These are phyloP conservation scores for Drosophila melanosoma DNA, from an alignment of 2,888 invertebrate species.

Conservation along the genomic window DNA sequence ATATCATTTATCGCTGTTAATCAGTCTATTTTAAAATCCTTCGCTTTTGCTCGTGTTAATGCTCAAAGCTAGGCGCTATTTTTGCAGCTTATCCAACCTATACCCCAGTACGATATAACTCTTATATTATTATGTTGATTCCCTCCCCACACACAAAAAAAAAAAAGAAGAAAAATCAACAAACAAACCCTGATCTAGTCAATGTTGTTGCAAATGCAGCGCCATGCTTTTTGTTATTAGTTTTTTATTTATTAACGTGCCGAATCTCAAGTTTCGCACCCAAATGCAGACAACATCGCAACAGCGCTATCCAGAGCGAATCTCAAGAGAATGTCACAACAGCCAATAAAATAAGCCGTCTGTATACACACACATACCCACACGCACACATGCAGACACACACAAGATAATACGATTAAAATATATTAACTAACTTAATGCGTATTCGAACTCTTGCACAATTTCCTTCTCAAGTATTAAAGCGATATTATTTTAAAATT, in stretches of 20 bases:
- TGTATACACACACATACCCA: constrained; percentile 38
- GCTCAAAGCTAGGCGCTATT: constrained; percentile 54
- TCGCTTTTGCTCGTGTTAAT: constrained; percentile 51
- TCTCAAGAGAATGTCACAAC: constrained; percentile 70
- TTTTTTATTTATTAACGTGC: constrained; percentile 72
- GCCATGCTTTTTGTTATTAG: constrained; percentile 74
- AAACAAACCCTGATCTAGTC: constrained; percentile 61
- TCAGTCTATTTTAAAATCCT: constrained; percentile 12
- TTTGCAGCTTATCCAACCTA: constrained; percentile 30
- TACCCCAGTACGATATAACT: constrained; percentile 8
- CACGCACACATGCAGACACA: constrained; percentile 13
- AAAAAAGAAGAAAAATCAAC: not conserved
- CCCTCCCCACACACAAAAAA: constrained; percentile 24
- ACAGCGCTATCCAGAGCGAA: constrained; percentile 53
- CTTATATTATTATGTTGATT: constrained; percentile 32
- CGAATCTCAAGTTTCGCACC: constrained; percentile 72
- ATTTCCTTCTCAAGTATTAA: constrained; percentile 80
- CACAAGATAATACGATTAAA: constrained; percentile 36
- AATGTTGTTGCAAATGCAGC: constrained; percentile 63
- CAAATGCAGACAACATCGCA: constrained; percentile 48
- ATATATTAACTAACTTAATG: constrained; percentile 45
- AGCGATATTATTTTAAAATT: constrained; percentile 78
- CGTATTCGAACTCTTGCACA: constrained; percentile 71
- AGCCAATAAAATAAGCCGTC: constrained; percentile 49
- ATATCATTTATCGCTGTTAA: constrained; percentile 21